Evolutionary conservation across 53 echinoderm and acorn worm genomes (phyloP), one percentile per base, ranked within the genome.

Genomic region (Arbacia lixula): DNA sequence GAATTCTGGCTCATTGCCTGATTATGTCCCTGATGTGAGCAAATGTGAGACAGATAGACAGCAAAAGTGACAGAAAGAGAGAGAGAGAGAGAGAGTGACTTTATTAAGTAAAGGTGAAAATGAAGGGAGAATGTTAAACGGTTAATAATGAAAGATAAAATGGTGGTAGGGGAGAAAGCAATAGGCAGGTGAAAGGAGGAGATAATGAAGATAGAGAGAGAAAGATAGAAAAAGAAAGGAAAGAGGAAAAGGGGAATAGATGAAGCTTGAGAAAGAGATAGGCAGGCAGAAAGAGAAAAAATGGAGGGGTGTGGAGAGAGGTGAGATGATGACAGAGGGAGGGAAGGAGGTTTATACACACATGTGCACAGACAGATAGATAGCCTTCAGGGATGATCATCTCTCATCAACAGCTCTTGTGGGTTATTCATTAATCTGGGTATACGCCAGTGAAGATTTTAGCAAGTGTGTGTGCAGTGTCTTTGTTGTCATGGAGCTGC

Each of bases 341-440:
- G 46, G 46, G 14, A 14, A 46, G 46, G 14, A n/a, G n/a, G n/a
- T n/a, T n/a, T n/a, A n/a, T n/a, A n/a, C n/a, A n/a, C n/a, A n/a
- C n/a, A n/a, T n/a, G n/a, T n/a, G n/a, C n/a, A n/a, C n/a, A n/a
- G n/a, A n/a, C n/a, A n/a, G n/a, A n/a, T n/a, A n/a, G n/a, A n/a
- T n/a, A n/a, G n/a, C n/a, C n/a, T n/a, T n/a, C n/a, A n/a, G n/a
- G n/a, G n/a, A n/a, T n/a, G n/a, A n/a, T n/a, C n/a, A n/a, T n/a
- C n/a, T n/a, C n/a, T n/a, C n/a, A n/a, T n/a, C n/a, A n/a, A n/a
- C n/a, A n/a, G n/a, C n/a, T n/a, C n/a, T n/a, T 74, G 30, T 74
- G 21, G 52, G 74, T 74, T 74, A 74, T 74, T 74, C 74, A 74
- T 71, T 74, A 43, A 74, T 74, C 16, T 30, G 33, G 17, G 4